Base-by-base conservation (phyloP, 2,797 vertebrate species). In the Catharus ustulatus region DNA sequence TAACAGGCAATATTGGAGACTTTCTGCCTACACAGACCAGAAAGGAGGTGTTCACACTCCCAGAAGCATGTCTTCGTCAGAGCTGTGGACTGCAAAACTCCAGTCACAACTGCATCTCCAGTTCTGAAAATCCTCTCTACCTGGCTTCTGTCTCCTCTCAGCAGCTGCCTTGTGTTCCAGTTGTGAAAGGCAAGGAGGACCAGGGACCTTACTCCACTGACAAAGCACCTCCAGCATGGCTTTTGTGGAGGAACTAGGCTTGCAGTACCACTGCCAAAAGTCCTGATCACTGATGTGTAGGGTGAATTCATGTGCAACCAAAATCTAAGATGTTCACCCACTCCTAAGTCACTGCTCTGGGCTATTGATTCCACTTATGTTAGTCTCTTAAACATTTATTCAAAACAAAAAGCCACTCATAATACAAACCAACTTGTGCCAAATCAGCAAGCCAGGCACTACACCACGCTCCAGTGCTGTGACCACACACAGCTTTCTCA, bases 1-100 rank as follows among this genome's bases (percentile, higher is more conserved):
- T 36, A 29, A 80, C 9, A 30, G 22, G 24, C 13, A 63, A 22
- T 0, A 0, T 1, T 40, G 32, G 30, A 42, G 36, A 30, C 5
- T 8, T 71, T 46, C 81, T 63, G 52, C 30, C 42, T 51, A 43
- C 26, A 27, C 4, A 27, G n/a, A 74, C 73, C 21, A 77, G 61
- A 63, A 77, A 9, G 24, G 34, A 52, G 14, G 11, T 43, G 51
- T 61, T 76, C 45, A 36, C n/a, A 43, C 32, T 13, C 45, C 17
- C 52, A 67, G 15, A 48, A 63, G 51, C 10, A 38, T 6, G 23
- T 13, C 24, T 36, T 42, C 64, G 45, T 16, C 42, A 87, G 67
- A 63, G 73, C 19, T 54, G 46, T 45, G 68, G n/a, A 52, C 17
- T 18, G 34, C 27, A 88, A 88, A 77, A n/a, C 4, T 7, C 6